These are phyloP conservation scores for Henricia sp. DNA, from an alignment of 53 echinoderm and acorn worm species.

Conservation along the genomic window DNA sequence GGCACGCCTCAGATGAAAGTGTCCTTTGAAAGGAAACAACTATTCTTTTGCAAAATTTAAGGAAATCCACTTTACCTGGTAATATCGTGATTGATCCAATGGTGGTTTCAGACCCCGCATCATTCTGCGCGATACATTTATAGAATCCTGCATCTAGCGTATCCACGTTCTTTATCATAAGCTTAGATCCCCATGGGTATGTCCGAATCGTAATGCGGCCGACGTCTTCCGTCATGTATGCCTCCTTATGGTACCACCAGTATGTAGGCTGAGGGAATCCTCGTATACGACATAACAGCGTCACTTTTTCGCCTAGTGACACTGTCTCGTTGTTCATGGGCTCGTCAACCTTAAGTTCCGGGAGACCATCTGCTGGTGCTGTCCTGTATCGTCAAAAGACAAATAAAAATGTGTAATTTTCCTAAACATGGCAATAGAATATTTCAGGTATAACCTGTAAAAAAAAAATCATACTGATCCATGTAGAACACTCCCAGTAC, in stretches of 20 bases:
- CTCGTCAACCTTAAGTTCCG: slow-evolving; percentile 74
- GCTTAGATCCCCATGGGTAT: slow-evolving; percentile 79
- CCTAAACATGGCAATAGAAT: no score
- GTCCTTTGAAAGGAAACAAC: no score
- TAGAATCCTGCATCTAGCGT: slow-evolving; percentile 82
- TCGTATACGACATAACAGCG: slow-evolving; percentile 81
- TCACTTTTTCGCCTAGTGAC: slow-evolving; percentile 75
- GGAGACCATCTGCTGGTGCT: slow-evolving; percentile 72
- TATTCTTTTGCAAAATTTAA: no score
- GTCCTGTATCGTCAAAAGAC: slow-evolving; percentile 50
- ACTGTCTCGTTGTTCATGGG: slow-evolving; percentile 93
- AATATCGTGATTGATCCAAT: slow-evolving; percentile 63
- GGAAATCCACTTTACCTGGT: slow-evolving; percentile 48
- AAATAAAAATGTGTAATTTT: no score
- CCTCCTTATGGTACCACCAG: slow-evolving; percentile 92
- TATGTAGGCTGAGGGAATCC: slow-evolving; percentile 80
- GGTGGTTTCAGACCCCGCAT: slow-evolving; percentile 61
- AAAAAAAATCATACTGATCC: no score
- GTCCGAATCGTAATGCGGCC: slow-evolving; percentile 74
- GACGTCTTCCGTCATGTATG: slow-evolving; percentile 66
- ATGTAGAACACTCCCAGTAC: no score
- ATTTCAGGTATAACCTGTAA: no score
- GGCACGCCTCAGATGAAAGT: no score
- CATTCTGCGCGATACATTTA: slow-evolving; percentile 83
- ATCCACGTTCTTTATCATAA: slow-evolving; percentile 80